These are phyloP conservation scores for Ormyrus thymus DNA, from an alignment of 2,888 invertebrate species.

Conservation along the genomic window DNA sequence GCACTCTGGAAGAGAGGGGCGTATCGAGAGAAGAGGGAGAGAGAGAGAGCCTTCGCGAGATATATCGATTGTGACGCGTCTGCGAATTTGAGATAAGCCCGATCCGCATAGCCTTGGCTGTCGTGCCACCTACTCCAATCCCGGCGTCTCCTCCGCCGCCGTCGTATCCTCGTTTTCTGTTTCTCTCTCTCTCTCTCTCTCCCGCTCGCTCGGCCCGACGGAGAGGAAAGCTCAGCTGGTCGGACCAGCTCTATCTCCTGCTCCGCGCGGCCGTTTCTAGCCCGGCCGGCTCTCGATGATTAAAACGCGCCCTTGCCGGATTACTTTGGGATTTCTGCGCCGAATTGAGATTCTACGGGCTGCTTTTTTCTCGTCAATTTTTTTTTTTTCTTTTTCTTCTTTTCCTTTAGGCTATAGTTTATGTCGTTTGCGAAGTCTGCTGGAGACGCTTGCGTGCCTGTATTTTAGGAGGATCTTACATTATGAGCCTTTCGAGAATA, in stretches of 20 bases:
- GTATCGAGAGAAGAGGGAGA: slow-evolving; percentile 14
- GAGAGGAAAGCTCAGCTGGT: slow-evolving; percentile 31
- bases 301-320: slow-evolving; percentile 41
- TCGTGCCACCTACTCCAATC: slow-evolving; percentile 48
- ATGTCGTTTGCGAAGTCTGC: neutral
- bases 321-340: slow-evolving; percentile 35
- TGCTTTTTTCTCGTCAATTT: neutral
- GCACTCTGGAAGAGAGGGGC: neutral
- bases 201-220: neutral
- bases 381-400: neutral
- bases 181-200: slow-evolving; percentile 23
- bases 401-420: neutral
- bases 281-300: slow-evolving; percentile 38
- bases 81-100: slow-evolving; percentile 73
- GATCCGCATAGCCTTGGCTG: slow-evolving; percentile 66
- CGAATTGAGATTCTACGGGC: too few relatives aligned
- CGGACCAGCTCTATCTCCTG: slow-evolving; percentile 39
- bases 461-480: too few relatives aligned
- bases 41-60: slow-evolving; percentile 68
- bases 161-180: slow-evolving; percentile 45
- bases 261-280: slow-evolving; percentile 37
- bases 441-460: too few relatives aligned
- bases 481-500: too few relatives aligned
- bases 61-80: slow-evolving; percentile 75
- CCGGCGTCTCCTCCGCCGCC: slow-evolving; percentile 14